phyloP scores from a whole-genome alignment of 1,140 invertebrate genomes.

The Trichoplusia ni region DNA sequence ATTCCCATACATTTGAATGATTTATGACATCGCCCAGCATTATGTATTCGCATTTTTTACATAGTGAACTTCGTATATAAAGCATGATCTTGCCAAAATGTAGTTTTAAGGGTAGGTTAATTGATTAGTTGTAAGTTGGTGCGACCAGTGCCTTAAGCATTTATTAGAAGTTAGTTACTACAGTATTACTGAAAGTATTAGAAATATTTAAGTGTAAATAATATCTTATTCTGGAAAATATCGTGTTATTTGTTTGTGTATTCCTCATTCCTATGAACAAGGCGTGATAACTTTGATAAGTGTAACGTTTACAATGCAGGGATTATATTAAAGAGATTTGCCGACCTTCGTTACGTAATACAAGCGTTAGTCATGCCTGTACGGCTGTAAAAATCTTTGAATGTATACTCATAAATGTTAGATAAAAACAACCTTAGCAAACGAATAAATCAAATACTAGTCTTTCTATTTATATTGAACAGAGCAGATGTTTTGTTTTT shows the following conservation, averaged over 20 bases:
- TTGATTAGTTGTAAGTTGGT: slow-evolving; percentile 4
- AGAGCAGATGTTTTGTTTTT: slow-evolving; percentile 4
- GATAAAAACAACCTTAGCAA: not conserved
- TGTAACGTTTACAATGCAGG: too few species aligned
- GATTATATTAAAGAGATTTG: too few species aligned
- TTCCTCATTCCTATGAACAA: too few species aligned
- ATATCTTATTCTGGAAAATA: too few species aligned
- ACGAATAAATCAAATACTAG: slow-evolving; percentile 13
- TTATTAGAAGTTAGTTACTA: slow-evolving; percentile 44
- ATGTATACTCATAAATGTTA: not conserved
- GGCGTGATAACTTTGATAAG: too few species aligned
- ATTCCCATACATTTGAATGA: too few species aligned
- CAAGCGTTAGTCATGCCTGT: too few species aligned
- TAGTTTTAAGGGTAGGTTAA: slow-evolving; percentile 1
- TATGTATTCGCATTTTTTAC: too few species aligned
- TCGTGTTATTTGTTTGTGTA: too few species aligned
- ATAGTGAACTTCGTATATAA: not conserved
- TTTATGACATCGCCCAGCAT: not conserved
- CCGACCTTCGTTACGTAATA: too few species aligned
- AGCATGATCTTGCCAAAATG: slow-evolving; percentile 39
- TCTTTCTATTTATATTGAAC: slow-evolving; percentile 14
- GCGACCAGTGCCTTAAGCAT: slow-evolving; percentile 38
- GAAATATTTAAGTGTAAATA: not conserved
- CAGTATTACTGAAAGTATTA: slow-evolving; percentile 38
- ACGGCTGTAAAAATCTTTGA: too few species aligned